These are phyloP conservation scores for Blastomussa wellsi DNA, from an alignment of 92 coral and sea anemone genomes.

Conservation along the genomic window DNA sequence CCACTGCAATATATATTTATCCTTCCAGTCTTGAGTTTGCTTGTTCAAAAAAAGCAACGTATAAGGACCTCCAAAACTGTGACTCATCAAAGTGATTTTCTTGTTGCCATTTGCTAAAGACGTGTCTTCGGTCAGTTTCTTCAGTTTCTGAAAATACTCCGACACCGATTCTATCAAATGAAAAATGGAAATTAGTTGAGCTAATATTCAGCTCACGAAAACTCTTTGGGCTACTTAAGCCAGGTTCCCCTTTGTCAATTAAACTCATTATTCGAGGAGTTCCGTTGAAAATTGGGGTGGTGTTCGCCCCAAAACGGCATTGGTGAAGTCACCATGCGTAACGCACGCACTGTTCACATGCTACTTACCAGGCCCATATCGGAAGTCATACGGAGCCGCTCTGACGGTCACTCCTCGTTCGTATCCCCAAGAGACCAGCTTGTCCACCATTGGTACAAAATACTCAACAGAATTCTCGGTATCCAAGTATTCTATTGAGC, in stretches of 20 bases:
- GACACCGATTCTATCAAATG: not conserved
- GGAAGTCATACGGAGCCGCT: constrained; percentile 88
- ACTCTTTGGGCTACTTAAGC: too few relatives aligned
- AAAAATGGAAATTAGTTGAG: not conserved
- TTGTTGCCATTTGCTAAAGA: constrained; percentile 66
- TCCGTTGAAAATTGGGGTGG: too few relatives aligned
- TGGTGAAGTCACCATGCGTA: not conserved
- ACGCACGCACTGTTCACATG: constrained; percentile 4
- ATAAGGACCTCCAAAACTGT: constrained; percentile 86
- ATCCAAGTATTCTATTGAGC: constrained; percentile 82
- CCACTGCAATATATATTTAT: constrained; percentile 79
- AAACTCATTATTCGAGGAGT: too few relatives aligned
- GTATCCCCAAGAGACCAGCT: constrained; percentile 81
- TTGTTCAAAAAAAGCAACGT: constrained; percentile 71
- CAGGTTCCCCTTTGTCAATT: too few relatives aligned
- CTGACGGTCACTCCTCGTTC: constrained; percentile 73
- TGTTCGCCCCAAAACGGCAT: too few relatives aligned
- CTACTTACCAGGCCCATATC: constrained; percentile 64
- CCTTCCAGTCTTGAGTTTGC: constrained; percentile 76
- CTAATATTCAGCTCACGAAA: too few relatives aligned
- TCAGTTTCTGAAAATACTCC: constrained; percentile 59
- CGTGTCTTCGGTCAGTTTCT: constrained; percentile 67
- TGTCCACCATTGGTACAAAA: constrained; percentile 76
- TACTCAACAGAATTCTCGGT: constrained; percentile 60
- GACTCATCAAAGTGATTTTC: constrained; percentile 67